Evolutionary conservation across 2,888 invertebrate species (phyloP).

Genomic region (Eucera pruinosa): DNA sequence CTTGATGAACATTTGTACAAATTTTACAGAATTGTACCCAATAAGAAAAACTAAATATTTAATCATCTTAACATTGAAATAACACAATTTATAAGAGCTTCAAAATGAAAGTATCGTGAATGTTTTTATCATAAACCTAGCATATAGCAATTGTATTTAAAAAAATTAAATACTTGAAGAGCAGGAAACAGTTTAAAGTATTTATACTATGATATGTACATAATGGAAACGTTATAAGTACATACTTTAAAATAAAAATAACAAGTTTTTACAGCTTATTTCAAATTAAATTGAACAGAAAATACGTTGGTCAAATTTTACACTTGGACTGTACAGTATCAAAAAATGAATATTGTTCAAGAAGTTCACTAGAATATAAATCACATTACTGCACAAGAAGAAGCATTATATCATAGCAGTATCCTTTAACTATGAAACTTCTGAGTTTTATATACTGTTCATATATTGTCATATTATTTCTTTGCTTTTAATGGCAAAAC

Average conservation of each 20-base stretch:
- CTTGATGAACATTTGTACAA: conserved; percentile 59
- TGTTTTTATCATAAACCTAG: conserved; percentile 2
- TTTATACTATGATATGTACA: conserved; percentile 35
- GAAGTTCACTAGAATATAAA: conserved; percentile 35
- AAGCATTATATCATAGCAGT: conserved; percentile 21
- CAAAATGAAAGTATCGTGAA: conserved; percentile 14
- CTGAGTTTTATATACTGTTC: conserved; percentile 39
- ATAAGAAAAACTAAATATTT: conserved; percentile 34
- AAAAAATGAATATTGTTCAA: conserved; percentile 37
- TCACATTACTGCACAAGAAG: conserved; percentile 28
- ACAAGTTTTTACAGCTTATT: conserved; percentile 25
- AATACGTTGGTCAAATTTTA: conserved; percentile 23
- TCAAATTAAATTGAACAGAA: conserved; percentile 11
- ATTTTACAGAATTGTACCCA: conserved; percentile 56
- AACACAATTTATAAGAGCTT: conserved; percentile 24
- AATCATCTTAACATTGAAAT: conserved; percentile 40
- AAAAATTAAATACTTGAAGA: conserved; percentile 39
- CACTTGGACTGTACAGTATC: conserved; percentile 27
- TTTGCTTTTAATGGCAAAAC: conserved; percentile 50
- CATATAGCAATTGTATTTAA: conserved; percentile 2
- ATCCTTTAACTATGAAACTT: conserved; percentile 33
- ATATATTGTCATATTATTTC: conserved; percentile 60
- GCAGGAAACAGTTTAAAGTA: conserved; percentile 15
- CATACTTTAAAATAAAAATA: conserved; percentile 35
- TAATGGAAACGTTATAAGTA: conserved; percentile 54